Evolutionary conservation across 64 coral and sea anemone species (phyloP), one percentile per base, ranked within the genome.

Genomic region (Montipora efflorescens): DNA sequence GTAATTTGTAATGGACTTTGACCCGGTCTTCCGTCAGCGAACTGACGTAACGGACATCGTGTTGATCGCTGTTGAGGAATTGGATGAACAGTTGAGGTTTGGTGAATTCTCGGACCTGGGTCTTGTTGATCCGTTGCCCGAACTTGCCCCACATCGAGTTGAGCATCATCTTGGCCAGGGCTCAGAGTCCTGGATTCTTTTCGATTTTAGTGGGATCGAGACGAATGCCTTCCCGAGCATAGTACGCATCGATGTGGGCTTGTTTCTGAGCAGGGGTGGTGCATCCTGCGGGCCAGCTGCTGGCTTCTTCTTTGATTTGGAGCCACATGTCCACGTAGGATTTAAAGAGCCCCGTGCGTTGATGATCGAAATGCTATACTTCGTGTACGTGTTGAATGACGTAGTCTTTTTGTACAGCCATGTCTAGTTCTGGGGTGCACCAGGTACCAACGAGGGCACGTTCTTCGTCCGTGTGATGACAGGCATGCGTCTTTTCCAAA

Each of bases 131-230:
- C 0, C 22, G 74, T 3, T 87, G 84, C 0, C 84, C 23, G 52
- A 87, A 87, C 13, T 87, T 87, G 0, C 84, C 74, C 88, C 88
- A 90, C 8, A 90, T 55, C 2, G n/a, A 79, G 78, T 90, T 90
- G 5, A 90, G 76, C 88, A 90, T 90, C 50, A 59, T 4, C 16
- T 79, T 79, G 18, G 74, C 74, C 3, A 90, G 19, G 2, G 74
- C 9, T 0, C 44, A 48, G 18, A 23, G 19, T 5, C 45, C 78
- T 1, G 78, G 78, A 3, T 80, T 80, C 28, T 80, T 80, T 7
- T 52, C 0, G 55, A 80, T 50, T 5, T 80, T 5, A 1, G 13
- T 8, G 78, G 20, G 23, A 0, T 80, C 1, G 0, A 80, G 3
- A 4, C 2, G 13, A 16, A 80, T 15, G n/a, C 55, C 45, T 80